Base-by-base conservation (phyloP, 2,113 vertebrate genomes). In the Etheostoma cragini region DNA sequence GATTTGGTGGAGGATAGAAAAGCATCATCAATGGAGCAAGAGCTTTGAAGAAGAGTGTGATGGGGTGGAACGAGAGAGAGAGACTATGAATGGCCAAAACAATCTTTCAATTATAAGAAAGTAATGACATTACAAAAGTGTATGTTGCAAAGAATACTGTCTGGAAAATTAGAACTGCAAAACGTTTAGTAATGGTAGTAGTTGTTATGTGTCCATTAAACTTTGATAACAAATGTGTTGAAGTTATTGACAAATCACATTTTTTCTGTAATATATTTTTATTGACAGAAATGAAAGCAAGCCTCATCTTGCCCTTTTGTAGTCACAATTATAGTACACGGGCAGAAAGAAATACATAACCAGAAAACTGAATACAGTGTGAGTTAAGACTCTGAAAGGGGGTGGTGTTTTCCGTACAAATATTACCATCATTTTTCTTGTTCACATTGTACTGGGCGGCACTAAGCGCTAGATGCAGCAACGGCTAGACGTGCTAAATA, bases 1-100 rank as follows among this genome's bases (percentile, higher is more conserved):
- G 84, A 91, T 91, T 91, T 92, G 89, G 75, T 80, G 68, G 81
- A 85, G 84, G 74, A 87, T 45, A 70, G 69, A 85, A 67, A 83
- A 47, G 68, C 74, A 79, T 81, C 86, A 62, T 76, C 69, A 78
- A 5, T 80, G 82, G 69, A 87, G 69, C 80, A 46, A 21, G 69
- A 72, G 79, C 69, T 70, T 26, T 45, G 45, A 30, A 76, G 77
- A 47, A 42, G 64, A 75, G 47, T 57, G 52, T 68, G 76, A 80
- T 78, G 74, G 63, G 30, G 0, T 57, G 64, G 15, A 66, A 66
- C 24, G 54, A 80, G 70, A 42, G 54, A 82, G 74, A 60, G 3
- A 11, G 46, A 60, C 42, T 16, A 11, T 22, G 50, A 77, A 56
- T 58, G 45, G 67, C 15, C 14, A 70, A 78, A 79, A 86, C 77